Base-by-base conservation (phyloP, 2,113 vertebrate genomes). In the Siniperca chuatsi region DNA sequence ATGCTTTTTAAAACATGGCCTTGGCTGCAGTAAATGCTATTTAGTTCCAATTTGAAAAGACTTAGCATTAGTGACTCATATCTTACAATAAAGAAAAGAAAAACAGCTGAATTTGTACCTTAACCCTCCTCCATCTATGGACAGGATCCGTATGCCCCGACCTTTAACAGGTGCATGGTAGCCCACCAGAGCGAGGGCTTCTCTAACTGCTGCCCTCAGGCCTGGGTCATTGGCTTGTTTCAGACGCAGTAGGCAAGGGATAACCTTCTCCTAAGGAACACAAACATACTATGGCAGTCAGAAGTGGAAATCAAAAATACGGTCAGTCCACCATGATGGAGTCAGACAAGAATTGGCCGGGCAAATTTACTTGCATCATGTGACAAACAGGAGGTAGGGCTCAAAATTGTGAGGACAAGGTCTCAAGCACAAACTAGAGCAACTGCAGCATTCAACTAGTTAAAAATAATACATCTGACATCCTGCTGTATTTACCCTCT, bases 51-150 rank as follows among this genome's bases (percentile, higher is more conserved):
- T 78, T 16, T 46, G 6, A 67, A 71, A 44, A 52, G 1, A 48
- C 11, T 13, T 35, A 4, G 44, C 20, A 52, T 66, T 35, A 76
- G 52, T 44, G 7, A 67, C 18, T 60, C 3, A 10, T 6, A 58
- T 37, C 9, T 55, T 37, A 61, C 13, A 71, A 33, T 13, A 35
- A 33, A 67, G 23, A 48, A 11, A 20, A 48, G 4, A 40, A 9
- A 18, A 33, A 52, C 10, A 52, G 50, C 0, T n/a, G 10, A 75
- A 55, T 2, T 7, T 23, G n/a, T 89, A 95, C 94, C 94, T 89
- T 80, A 95, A 73, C n/a, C 98, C 98, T 91, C 98, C 98, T 91
- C 98, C 98, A 84, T 99, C 98, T 83, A 99, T 98, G 75, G 97
- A 89, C 21, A 99, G 96, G 83, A 99, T 93, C 84, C 97, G 91